A percentile compares a stretch with the other conserved stretches of the same genome.
These are phyloP conservation scores for Ameiurus melas DNA, from an alignment of 2,113 vertebrate genomes.

Conservation along the genomic window DNA sequence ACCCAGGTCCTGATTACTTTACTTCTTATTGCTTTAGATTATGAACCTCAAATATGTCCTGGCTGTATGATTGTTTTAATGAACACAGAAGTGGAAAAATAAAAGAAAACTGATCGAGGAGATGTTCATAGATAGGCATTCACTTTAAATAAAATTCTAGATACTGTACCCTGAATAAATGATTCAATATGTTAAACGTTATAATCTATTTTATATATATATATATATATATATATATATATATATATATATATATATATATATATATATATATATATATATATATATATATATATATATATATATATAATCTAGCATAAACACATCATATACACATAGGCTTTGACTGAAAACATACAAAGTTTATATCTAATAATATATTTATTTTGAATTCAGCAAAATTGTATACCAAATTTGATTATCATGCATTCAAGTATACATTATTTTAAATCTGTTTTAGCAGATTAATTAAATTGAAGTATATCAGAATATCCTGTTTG, in stretches of 20 bases:
- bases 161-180: neutral
- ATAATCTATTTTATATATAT: too few relatives aligned
- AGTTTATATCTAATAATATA: neutral
- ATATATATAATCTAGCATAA: conserved; percentile 57
- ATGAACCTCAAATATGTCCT: conserved; percentile 78
- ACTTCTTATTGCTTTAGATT: conserved; percentile 72
- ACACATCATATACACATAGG: conserved; percentile 83
- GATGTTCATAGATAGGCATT: neutral
- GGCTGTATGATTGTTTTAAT: conserved; percentile 48
- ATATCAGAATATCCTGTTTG: neutral
- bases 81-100: conserved; percentile 64
- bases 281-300: too few relatives aligned
- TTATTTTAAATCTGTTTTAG: neutral
- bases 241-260: too few relatives aligned
- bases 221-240: too few relatives aligned
- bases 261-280: too few relatives aligned
- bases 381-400: neutral
- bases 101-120: conserved; percentile 67
- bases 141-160: neutral
- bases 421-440: neutral
- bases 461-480: neutral
- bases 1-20: conserved; percentile 59
- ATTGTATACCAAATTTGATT: neutral
- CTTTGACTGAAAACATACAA: neutral
- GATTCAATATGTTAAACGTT: too few relatives aligned